These are phyloP conservation scores for Momotus momota DNA, from an alignment of 2,797 vertebrate species.

Conservation along the genomic window DNA sequence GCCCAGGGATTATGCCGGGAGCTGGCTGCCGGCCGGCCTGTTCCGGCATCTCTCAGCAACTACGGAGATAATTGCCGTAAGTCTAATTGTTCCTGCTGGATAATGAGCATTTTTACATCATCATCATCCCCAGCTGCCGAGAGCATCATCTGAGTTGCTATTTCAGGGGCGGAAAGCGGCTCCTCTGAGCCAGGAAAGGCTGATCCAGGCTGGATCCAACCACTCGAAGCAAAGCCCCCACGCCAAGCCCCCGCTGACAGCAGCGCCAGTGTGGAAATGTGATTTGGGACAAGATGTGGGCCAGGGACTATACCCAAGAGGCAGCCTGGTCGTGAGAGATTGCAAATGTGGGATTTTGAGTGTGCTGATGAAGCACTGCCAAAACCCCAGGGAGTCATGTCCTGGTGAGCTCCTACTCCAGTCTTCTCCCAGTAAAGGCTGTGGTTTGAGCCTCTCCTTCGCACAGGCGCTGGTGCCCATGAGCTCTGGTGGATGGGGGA, in stretches of 20 bases:
- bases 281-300: rapidly evolving
- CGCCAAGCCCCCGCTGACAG: rapidly evolving
- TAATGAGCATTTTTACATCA: slow-evolving; percentile 59
- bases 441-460: background rate
- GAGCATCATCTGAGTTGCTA: slow-evolving; percentile 40
- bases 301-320: background rate
- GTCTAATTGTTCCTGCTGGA: slow-evolving; percentile 62
- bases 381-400: background rate
- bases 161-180: background rate
- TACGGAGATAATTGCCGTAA: slow-evolving; percentile 65
- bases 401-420: background rate
- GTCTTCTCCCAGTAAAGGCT: background rate
- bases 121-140: slow-evolving; percentile 37
- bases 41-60: slow-evolving; percentile 32
- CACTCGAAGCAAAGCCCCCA: background rate
- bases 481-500: background rate
- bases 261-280: rapidly evolving
- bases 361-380: background rate
- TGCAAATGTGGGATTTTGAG: background rate
- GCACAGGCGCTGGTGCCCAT: rapidly evolving
- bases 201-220: slow-evolving; percentile 1
- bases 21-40: background rate
- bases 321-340: background rate
- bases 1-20: background rate
- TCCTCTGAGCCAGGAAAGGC: background rate